phyloP scores from a whole-genome alignment of 2,888 invertebrate species.

The Argyresthia albistria region DNA sequence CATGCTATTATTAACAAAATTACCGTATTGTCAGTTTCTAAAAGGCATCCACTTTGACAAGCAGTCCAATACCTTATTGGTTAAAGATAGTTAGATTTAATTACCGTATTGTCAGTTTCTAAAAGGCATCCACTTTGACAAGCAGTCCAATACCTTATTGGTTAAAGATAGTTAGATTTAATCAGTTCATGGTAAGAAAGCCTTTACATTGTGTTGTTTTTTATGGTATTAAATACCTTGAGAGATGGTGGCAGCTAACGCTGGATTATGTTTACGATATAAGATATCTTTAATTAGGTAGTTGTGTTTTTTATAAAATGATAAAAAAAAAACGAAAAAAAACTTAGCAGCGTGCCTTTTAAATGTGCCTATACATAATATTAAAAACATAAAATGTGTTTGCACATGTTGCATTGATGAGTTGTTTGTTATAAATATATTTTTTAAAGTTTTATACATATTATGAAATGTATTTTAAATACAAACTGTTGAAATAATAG shows the following conservation, averaged over 20 bases:
- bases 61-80: too few species aligned
- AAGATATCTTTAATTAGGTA: background rate
- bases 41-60: too few species aligned
- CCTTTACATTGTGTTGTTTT: slow-evolving; percentile 1
- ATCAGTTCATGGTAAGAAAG: background rate
- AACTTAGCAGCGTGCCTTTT: slow-evolving; percentile 18
- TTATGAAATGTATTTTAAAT: background rate
- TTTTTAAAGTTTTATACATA: slow-evolving; percentile 20
- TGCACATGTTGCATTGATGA: slow-evolving; percentile 39
- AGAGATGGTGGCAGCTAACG: slow-evolving; percentile 6
- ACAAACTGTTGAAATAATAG: too few species aligned
- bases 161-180: too few species aligned
- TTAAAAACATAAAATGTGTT: background rate
- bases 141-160: too few species aligned
- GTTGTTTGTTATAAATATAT: slow-evolving; percentile 27
- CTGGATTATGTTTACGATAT: slow-evolving; percentile 5
- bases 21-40: too few species aligned
- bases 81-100: too few species aligned
- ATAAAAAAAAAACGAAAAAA: slow-evolving; percentile 2
- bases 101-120: too few species aligned
- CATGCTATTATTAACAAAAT: too few species aligned
- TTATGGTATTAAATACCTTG: slow-evolving; percentile 5
- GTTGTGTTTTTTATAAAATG: background rate
- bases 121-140: too few species aligned
- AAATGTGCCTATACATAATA: slow-evolving; percentile 19